Evolutionary conservation across 1,140 invertebrate genomes (phyloP).

Genomic region (Rhagoletis pomonella): DNA sequence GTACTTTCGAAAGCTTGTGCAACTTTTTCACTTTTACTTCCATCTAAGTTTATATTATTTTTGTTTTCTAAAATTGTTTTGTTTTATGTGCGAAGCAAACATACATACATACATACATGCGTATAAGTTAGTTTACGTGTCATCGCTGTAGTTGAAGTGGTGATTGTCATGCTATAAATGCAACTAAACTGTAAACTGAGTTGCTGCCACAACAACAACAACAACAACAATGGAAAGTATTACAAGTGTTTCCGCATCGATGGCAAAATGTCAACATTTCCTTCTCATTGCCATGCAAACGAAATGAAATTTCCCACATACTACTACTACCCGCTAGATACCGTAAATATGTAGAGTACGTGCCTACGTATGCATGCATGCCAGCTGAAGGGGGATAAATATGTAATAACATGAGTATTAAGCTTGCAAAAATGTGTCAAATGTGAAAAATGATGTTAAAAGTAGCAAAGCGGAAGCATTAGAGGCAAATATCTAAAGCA

Average conservation of each 20-base stretch:
- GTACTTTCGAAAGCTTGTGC: background rate
- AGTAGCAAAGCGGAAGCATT: background rate
- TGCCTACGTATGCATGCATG: background rate
- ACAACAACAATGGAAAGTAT: background rate
- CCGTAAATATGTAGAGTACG: background rate
- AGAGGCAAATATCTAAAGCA: slow-evolving; percentile 18
- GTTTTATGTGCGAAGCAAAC: too few relatives aligned
- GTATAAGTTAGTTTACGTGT: background rate
- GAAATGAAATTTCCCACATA: background rate
- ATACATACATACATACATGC: background rate
- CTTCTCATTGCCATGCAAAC: slow-evolving; percentile 26
- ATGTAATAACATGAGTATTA: background rate
- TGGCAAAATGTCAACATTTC: slow-evolving; percentile 44
- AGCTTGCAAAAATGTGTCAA: background rate
- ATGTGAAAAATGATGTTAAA: background rate
- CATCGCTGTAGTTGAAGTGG: background rate
- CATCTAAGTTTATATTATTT: background rate
- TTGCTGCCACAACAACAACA: background rate
- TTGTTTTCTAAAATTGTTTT: too few relatives aligned
- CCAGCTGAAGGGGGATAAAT: background rate
- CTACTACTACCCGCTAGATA: background rate
- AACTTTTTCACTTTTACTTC: background rate
- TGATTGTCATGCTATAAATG: background rate
- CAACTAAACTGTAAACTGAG: background rate
- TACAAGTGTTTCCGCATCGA: background rate